Base-by-base conservation (phyloP, 1,140 invertebrate genomes). In the Panagrolaimus sp. region DNA sequence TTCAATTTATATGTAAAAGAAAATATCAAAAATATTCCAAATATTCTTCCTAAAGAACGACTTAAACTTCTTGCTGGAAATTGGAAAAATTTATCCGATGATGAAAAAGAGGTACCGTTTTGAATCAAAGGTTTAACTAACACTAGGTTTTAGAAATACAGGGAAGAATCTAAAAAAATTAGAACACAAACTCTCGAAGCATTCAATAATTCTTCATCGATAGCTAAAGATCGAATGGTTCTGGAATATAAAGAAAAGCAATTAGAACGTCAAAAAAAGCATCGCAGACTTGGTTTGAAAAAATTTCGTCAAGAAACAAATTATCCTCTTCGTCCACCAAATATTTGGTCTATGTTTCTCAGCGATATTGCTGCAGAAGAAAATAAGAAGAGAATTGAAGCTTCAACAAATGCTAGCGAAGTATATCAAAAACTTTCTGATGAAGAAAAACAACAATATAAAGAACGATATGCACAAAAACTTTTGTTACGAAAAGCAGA, bases 101-200 rank as follows among this genome's bases (percentile, higher is more conserved):
- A n/a, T 11, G 51, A 57, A 20, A 57, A 57, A 27, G 20, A 57
- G 51, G 51, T 57, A 57, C 13, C 4, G 20, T 11, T n/a, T 13
- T 57, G 13, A 9, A 16, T 20, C 13, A n/a, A n/a, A n/a, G n/a
- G n/a, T 25, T 27, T 48, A 9, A 57, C 27, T 1, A 16, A 57
- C n/a, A n/a, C 9, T 48, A 13, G 11, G 20, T n/a, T 57, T 57
- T 27, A 57, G 51, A 57, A 57, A 27, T 57, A 20, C 51, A 57
- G 11, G n/a, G 51, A 57, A 57, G 14, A 57, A 57, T 57, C 51
- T 1, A 27, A 16, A 57, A 14, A 16, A 20, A 14, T 23, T 2
- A 57, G 13, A 27, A 13, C 13, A 20, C 14, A 13, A 38, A 38
- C 31, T 7, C 31, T 38, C 7, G 7, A 38, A 38, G 7, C 7